Base-by-base conservation (phyloP, 2,113 vertebrate genomes). In the Tor tambroides region DNA sequence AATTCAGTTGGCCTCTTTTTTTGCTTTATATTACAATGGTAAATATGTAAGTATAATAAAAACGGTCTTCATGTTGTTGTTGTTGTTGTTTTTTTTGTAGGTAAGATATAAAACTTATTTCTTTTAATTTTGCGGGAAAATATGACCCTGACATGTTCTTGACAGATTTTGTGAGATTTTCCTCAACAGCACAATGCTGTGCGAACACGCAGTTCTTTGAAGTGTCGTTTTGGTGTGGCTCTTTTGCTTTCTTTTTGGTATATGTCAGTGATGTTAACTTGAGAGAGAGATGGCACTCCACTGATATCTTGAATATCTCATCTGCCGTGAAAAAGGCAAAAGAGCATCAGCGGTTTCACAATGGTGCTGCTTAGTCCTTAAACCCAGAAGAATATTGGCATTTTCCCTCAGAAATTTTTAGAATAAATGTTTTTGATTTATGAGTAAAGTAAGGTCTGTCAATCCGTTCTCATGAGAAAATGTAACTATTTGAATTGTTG, bases 221-320 rank as follows among this genome's bases (percentile, higher is more conserved):
- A 32, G 76, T 56, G 76, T 79, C 9, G 32, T 56, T 79, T 32
- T 56, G 19, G 2, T 79, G 77, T 19, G 3, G 51, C 12, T 80
- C 21, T n/a, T 61, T 61, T 80, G 17, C 30, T 59, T 80, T 80
- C 5, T 21, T 14, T 80, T 59, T 35, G 6, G 32, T 35, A 32
- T 11, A 35, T 80, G 78, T 63, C 35, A 41, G 56, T 80, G 78
- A 41, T 80, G 54, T 43, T 35, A 80, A 63, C 71, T 74, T n/a
- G n/a, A n/a, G n/a, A 54, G 26, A 78, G 46, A 59, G 28, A 56
- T 41, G 54, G 21, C 32, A 59, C 30, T 38, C 12, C 28, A 23
- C 30, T 56, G 49, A 35, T 32, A 21, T 35, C 28, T 30, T 80
- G 78, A 61, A 38, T 72, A 72, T 72, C 69, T 72, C 28, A n/a